Evolutionary conservation across 1,140 invertebrate species (phyloP), one percentile per base, ranked within the genome.

Genomic region (Battus philenor): DNA sequence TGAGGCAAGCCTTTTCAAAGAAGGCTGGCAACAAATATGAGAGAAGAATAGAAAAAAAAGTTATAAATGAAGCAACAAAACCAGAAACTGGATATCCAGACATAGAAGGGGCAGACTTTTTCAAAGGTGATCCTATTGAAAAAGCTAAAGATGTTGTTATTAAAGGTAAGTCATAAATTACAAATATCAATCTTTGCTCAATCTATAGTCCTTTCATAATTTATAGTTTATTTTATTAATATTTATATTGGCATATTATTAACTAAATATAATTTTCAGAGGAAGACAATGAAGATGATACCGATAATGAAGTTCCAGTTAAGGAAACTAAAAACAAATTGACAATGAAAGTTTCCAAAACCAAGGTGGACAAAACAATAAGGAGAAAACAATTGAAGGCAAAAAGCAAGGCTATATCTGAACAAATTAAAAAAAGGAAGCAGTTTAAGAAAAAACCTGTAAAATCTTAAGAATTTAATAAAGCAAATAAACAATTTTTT

Each of bases 41-140:
- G 11, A 91, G 93, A 47, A 89, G 92, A 55, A 83, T 96, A 20
- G 90, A 94, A 55, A 91, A 94, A 54, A 97, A 97, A 81, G 88
- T 91, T 13, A 82, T 90, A n/a, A 89, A 90, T 59, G 89, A 92
- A 64, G 88, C 89, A 2, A 91, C 90, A 4, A 91, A 89, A 61
- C 93, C 94, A 2, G 89, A 91, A 56, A 87, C 89, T 43, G 90
- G 91, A 1, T 95, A 95, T 61, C 88, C 71, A 46, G 88, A 87
- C 36, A 85, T 68, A 62, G 88, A 78, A 48, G 87, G 50, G 62
- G 75, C 62, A 50, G 73, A 86, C 17, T 82, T 87, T 57, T 87
- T 87, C 47, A 75, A 76, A 60, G 81, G 75, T 9, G 76, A 87
- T 59, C 70, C 79, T 20, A 39, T 86, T 17, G 71, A 78, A 27